phyloP scores from a whole-genome alignment of 2,113 vertebrate genomes.

The Colaptes auratus region DNA sequence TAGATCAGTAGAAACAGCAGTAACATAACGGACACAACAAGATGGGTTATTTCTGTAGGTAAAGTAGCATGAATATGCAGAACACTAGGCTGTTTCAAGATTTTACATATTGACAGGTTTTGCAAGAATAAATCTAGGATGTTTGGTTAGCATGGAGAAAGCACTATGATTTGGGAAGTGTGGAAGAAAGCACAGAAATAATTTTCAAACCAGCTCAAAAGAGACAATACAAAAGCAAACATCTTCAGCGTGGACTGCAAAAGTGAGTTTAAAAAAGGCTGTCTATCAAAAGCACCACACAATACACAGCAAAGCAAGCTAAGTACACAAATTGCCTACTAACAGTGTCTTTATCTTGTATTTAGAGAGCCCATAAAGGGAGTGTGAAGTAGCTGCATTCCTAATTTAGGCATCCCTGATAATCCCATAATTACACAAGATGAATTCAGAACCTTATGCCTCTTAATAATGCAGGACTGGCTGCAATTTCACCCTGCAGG shows the following conservation, averaged over 20 bases:
- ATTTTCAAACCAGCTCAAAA: not conserved
- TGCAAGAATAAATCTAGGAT: not conserved
- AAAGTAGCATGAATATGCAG: not conserved
- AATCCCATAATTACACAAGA: conserved; percentile 27
- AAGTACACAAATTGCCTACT: not conserved
- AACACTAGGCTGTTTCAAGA: not conserved
- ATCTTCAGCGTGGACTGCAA: not conserved
- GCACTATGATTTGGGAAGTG: not conserved
- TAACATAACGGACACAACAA: not conserved
- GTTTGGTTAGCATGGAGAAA: not conserved
- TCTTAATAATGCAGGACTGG: not conserved
- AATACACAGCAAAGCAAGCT: not conserved
- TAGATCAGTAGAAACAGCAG: not conserved
- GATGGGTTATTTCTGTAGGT: not conserved
- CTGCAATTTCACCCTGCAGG: not conserved
- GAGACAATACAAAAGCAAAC: not conserved
- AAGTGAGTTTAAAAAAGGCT: not conserved
- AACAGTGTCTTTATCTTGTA: not conserved
- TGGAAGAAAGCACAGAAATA: not conserved
- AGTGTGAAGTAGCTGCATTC: not conserved
- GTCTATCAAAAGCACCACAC: not conserved
- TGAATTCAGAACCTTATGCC: conserved; percentile 10
- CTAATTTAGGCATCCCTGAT: not conserved
- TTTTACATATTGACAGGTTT: not conserved
- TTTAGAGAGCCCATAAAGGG: not conserved